phyloP scores from a whole-genome alignment of 2,797 vertebrate species.

The Microctenopoma lineatum region DNA sequence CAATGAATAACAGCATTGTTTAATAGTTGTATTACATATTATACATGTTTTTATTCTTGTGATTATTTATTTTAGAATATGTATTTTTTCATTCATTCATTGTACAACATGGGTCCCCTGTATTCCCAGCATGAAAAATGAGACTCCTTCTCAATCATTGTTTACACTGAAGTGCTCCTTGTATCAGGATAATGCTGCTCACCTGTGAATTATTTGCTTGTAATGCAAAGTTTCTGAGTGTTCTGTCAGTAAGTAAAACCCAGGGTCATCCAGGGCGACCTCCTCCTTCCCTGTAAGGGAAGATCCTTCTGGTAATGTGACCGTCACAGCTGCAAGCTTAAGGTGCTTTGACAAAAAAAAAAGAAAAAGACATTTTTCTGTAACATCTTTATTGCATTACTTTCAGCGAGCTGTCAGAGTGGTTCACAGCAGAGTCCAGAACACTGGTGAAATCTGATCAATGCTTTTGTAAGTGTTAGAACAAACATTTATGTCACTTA shows the following conservation, averaged over 20 bases:
- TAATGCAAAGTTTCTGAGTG: background rate
- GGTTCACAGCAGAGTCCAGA: background rate
- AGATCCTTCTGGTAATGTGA: slow-evolving; percentile 1
- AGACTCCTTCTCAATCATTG: background rate
- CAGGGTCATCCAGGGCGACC: no score
- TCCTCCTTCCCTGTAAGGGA: background rate
- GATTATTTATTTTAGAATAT: background rate
- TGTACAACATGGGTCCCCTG: background rate
- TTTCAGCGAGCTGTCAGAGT: background rate
- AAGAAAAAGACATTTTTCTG: slow-evolving; percentile 33
- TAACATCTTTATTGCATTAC: slow-evolving; percentile 11
- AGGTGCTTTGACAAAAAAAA: background rate
- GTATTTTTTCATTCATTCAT: background rate
- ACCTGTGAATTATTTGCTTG: background rate
- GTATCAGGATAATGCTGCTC: slow-evolving; percentile 7
- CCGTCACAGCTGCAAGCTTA: background rate
- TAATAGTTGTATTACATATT: background rate
- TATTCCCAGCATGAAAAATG: background rate
- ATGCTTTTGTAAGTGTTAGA: no score
- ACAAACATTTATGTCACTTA: no score
- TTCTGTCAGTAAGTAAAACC: no score
- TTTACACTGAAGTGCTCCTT: background rate
- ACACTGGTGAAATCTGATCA: background rate
- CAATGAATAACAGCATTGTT: no score
- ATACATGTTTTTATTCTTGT: background rate